Conservation (phyloP, 2,888 invertebrate genomes). For the Acleris laterana region DNA sequence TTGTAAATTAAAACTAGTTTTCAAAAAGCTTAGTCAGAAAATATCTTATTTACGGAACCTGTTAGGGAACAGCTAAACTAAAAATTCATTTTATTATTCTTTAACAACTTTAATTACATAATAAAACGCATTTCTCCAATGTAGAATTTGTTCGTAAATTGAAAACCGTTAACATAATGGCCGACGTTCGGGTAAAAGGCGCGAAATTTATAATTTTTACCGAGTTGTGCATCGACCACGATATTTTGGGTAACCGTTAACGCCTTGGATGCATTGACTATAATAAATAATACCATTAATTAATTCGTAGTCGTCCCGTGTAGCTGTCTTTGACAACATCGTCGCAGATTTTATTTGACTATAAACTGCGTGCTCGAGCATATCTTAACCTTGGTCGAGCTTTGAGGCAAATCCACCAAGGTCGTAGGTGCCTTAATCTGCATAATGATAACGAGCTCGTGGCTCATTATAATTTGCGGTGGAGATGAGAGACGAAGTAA, state of each 20-base stretch:
- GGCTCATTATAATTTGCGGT: no score
- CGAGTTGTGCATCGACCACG: slow-evolving; percentile 54
- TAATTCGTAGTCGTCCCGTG: no score
- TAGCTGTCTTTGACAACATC: no score
- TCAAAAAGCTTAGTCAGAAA: no score
- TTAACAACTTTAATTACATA: slow-evolving; percentile 29
- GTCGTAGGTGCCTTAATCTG: no score
- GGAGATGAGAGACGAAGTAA: no score
- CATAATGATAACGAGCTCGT: no score
- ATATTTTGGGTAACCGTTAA: slow-evolving; percentile 51
- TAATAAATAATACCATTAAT: neutral
- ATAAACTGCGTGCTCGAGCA: no score
- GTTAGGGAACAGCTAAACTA: slow-evolving; percentile 1
- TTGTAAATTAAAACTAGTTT: no score
- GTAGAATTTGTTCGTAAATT: slow-evolving; percentile 57
- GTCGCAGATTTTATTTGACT: no score
- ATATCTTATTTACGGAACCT: neutral
- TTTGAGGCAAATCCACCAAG: no score
- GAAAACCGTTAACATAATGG: slow-evolving; percentile 72
- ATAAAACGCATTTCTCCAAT: slow-evolving; percentile 27
- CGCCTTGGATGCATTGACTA: slow-evolving; percentile 21
- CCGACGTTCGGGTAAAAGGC: slow-evolving; percentile 65
- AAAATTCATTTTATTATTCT: slow-evolving; percentile 2
- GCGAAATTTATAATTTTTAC: slow-evolving; percentile 74
- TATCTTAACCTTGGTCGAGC: no score